Conservation (phyloP, 2,797 vertebrate genomes). For the Malacoraja senta region DNA sequence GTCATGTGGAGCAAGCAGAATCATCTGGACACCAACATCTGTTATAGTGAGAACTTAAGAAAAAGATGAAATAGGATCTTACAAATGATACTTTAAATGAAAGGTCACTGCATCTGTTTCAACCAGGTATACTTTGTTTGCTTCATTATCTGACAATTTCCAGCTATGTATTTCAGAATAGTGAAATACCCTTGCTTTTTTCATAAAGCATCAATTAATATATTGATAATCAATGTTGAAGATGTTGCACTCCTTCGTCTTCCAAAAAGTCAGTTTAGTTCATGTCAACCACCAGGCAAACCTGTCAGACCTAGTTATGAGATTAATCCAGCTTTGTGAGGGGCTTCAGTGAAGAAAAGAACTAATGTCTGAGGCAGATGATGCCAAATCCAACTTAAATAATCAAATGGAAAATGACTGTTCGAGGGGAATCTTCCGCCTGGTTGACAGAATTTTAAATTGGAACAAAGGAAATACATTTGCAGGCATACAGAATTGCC, state of each 20-base stretch:
- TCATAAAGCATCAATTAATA: not conserved
- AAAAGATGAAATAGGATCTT: not conserved
- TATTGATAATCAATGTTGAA: not conserved
- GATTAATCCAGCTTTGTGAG: not conserved
- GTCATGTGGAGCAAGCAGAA: not conserved
- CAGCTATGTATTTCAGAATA: not conserved
- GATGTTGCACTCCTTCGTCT: not conserved
- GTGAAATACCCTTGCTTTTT: not conserved
- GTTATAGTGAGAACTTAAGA: not conserved
- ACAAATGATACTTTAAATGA: not conserved
- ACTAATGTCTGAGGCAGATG: not conserved
- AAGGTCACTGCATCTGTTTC: not conserved
- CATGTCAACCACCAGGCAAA: not conserved
- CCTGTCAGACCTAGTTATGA: not conserved
- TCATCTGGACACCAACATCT: not conserved
- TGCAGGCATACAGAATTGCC: too few relatives aligned
- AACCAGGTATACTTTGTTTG: not conserved
- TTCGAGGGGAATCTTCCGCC: not conserved
- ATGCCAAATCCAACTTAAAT: not conserved
- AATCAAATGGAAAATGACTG: not conserved
- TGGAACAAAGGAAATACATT: not conserved
- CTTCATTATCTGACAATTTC: not conserved
- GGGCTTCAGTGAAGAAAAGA: not conserved
- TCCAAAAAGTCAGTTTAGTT: not conserved
- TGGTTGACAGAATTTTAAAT: conserved; percentile 4